Percentiles rank a stretch among this genome's conserved stretches.
These are phyloP conservation scores for Cryptotermes secundus DNA, from an alignment of 1,140 invertebrate species.

Conservation along the genomic window DNA sequence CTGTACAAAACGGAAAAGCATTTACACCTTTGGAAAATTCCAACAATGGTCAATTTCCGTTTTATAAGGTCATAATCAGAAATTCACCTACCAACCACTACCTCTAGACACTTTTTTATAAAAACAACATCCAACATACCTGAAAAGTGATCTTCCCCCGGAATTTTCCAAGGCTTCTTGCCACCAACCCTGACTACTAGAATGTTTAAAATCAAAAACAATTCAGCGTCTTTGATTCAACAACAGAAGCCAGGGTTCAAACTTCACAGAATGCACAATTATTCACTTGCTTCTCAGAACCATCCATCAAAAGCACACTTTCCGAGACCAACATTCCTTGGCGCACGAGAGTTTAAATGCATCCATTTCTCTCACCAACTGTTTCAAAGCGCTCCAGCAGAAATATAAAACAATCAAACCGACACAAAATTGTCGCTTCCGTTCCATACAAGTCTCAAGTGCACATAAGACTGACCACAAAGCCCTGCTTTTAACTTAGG, in stretches of 20 bases:
- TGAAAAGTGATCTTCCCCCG: conserved; percentile 10
- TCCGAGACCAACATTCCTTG: not conserved
- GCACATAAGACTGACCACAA: not conserved
- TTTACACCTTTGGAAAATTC: conserved; percentile 15
- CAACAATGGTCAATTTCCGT: conserved; percentile 7
- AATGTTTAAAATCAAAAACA: conserved; percentile 12
- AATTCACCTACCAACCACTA: not conserved
- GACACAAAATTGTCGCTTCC: no score
- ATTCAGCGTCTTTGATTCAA: not conserved
- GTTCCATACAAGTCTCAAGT: not conserved
- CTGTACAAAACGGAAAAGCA: conserved; percentile 15
- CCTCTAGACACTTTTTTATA: not conserved
- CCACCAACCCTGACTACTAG: not conserved
- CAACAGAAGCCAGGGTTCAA: not conserved
- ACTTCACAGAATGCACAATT: not conserved
- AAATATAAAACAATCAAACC: not conserved
- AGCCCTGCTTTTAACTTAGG: not conserved
- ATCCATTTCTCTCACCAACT: not conserved
- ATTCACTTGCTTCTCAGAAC: conserved; percentile 1
- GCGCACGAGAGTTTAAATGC: not conserved
- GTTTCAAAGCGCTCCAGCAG: not conserved
- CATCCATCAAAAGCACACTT: not conserved
- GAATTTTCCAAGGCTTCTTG: conserved; percentile 19
- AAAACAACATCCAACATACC: conserved; percentile 8
- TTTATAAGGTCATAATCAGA: not conserved